These are phyloP conservation scores for Calcarius lapponicus DNA, from an alignment of 2,797 vertebrate species.

Conservation along the genomic window DNA sequence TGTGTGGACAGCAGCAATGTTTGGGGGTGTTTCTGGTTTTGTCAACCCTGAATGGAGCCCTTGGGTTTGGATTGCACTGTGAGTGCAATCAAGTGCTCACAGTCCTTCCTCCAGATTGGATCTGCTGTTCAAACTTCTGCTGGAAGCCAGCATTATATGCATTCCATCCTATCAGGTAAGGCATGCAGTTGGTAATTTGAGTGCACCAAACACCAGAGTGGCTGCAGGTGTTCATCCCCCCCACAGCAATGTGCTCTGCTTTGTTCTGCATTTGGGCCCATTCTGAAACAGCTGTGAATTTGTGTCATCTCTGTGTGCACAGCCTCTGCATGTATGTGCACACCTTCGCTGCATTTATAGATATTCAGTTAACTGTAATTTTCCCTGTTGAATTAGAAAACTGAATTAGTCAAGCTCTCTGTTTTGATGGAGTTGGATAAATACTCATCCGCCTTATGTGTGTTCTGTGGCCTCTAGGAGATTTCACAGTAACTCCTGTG, in stretches of 20 bases:
- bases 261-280: not conserved
- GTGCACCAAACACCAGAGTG: not conserved
- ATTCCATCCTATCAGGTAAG: not conserved
- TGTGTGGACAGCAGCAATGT: not conserved
- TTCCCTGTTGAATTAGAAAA: not conserved
- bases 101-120: not conserved
- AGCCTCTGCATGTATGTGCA: not conserved
- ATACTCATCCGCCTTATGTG: not conserved
- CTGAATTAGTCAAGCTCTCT: not conserved
- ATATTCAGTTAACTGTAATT: not conserved
- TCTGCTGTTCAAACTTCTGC: not conserved
- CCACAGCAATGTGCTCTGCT: rapidly evolving
- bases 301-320: not conserved
- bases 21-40: not conserved
- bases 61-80: not conserved
- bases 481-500: not conserved
- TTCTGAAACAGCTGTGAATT: not conserved
- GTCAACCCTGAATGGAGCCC: not conserved
- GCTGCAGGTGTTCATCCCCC: not conserved
- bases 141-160: not conserved
- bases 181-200: not conserved
- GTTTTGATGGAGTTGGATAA: not conserved
- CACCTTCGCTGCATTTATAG: rapidly evolving
- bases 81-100: not conserved
- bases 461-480: not conserved